phyloP scores from a whole-genome alignment of 2,888 invertebrate species.

The Silvanus unidentatus region DNA sequence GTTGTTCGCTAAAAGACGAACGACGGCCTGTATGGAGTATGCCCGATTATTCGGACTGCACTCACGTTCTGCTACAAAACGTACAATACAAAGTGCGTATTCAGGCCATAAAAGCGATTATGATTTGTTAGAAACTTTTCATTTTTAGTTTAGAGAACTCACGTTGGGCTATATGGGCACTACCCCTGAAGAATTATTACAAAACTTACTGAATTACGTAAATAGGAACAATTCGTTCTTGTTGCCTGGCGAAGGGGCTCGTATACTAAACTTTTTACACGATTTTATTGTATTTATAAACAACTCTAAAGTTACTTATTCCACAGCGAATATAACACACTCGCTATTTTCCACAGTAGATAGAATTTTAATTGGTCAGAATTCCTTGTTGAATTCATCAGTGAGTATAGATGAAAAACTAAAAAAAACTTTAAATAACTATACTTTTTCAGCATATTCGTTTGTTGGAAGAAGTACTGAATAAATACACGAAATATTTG shows the following conservation, averaged over 20 bases:
- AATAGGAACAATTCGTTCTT: slow-evolving; percentile 31
- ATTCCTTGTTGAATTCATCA: slow-evolving; percentile 67
- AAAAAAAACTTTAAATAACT: not conserved
- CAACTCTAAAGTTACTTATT: slow-evolving; percentile 12
- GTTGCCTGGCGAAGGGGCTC: slow-evolving; percentile 61
- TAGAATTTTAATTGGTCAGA: slow-evolving; percentile 58
- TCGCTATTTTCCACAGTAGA: slow-evolving; percentile 58
- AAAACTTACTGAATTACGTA: slow-evolving; percentile 53
- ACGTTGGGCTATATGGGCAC: slow-evolving; percentile 61
- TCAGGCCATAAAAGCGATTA: too few species aligned
- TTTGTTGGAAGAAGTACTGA: slow-evolving; percentile 20
- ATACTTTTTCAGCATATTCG: slow-evolving; percentile 18
- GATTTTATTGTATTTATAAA: slow-evolving; percentile 55
- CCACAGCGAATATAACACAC: slow-evolving; percentile 46
- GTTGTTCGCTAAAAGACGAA: slow-evolving; percentile 56
- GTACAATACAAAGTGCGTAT: not conserved
- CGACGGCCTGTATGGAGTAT: slow-evolving; percentile 67
- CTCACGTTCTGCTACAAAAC: slow-evolving; percentile 30
- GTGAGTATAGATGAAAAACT: slow-evolving; percentile 45
- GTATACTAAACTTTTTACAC: slow-evolving; percentile 53
- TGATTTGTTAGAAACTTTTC: slow-evolving; percentile 4
- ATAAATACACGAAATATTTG: slow-evolving; percentile 11
- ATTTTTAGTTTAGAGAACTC: slow-evolving; percentile 49
- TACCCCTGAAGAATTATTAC: slow-evolving; percentile 53
- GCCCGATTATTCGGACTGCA: slow-evolving; percentile 71